Base-by-base conservation (phyloP, 2,888 invertebrate species). In the Amblyjoppa proteus region DNA sequence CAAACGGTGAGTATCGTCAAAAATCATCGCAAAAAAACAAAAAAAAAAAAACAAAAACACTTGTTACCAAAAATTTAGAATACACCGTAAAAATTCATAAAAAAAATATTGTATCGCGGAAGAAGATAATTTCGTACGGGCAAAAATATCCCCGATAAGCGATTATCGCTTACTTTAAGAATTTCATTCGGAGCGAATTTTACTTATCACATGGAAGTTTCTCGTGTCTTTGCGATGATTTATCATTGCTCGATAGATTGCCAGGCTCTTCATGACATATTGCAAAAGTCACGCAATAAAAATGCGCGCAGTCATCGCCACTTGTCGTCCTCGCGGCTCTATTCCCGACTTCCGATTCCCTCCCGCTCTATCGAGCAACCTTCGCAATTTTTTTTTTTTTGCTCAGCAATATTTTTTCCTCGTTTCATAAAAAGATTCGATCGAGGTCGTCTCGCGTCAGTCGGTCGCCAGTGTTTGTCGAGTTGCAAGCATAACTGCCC, bases 1-100 rank as follows among this genome's bases (percentile, higher is more conserved):
- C 75, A 13, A 66, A 58, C 49, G 58, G 79, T 71, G 61, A 53
- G 81, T 84, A 25, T 28, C 28, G 11, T 28, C 13, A 16, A 45
- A 45, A 16, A 45, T 4, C 45, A 4, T 45, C 16, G 16, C 11
- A 41, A 41, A 45, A 20, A 56, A 16, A 58, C n/a, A 20, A 20
- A 20, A 20, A 20, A 20, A 20, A 20, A 20, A 20, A 20, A 20
- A 20, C 20, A 41, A 45, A 56, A 16, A 58, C n/a, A 20, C 38
- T 61, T n/a, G 16, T 61, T 11, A 61, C 41, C 3, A 28, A 69
- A 31, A 49, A 45, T 16, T 25, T 58, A 7, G 61, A 56, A 56
- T 25, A 20, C 7, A 56, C 25, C 20, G 13, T 13, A 13, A 13
- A 45, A 25, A 20, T 20, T 25, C 56, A 25, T 20, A 56, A 45